phyloP scores from a whole-genome alignment of 2,113 vertebrate genomes.

The Xiphias gladius region DNA sequence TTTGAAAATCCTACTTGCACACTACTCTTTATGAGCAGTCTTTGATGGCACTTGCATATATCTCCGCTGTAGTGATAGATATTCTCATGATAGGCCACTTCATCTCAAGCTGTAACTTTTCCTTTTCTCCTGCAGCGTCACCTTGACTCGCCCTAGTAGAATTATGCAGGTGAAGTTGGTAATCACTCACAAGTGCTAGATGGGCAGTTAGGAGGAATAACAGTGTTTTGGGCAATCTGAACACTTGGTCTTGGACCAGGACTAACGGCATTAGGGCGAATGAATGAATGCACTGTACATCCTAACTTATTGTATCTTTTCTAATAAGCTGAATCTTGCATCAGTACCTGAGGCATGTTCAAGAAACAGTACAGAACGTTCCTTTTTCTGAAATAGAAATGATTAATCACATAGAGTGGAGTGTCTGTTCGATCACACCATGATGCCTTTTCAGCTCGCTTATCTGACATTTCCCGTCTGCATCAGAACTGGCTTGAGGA shows the following conservation, averaged over 20 bases:
- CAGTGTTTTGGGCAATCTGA: slow-evolving; percentile 7
- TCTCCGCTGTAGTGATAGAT: slow-evolving; percentile 64
- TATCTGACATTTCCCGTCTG: slow-evolving; percentile 33
- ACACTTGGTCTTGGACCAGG: slow-evolving; percentile 3
- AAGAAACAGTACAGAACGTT: slow-evolving; percentile 55
- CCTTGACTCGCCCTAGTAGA: slow-evolving; percentile 30
- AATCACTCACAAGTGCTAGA: slow-evolving; percentile 21
- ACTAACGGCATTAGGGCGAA: slow-evolving; percentile 14
- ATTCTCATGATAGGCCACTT: slow-evolving; percentile 62
- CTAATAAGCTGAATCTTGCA: slow-evolving; percentile 50
- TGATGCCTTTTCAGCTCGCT: slow-evolving; percentile 75
- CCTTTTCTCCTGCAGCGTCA: slow-evolving; percentile 50
- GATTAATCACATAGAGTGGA: slow-evolving; percentile 34
- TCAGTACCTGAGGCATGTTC: slow-evolving; percentile 56
- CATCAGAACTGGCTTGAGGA: slow-evolving; percentile 37
- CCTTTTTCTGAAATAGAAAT: slow-evolving; percentile 29
- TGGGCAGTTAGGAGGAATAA: slow-evolving; percentile 10
- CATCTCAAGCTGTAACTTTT: slow-evolving; percentile 56
- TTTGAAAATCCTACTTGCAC: slow-evolving; percentile 44
- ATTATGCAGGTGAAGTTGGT: slow-evolving; percentile 7
- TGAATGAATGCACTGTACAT: slow-evolving; percentile 61
- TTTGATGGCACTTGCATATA: slow-evolving; percentile 79
- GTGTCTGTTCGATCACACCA: slow-evolving; percentile 67
- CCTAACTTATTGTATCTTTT: slow-evolving; percentile 52
- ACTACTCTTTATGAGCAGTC: slow-evolving; percentile 58